A percentile compares a stretch with the other conserved stretches of the same genome.
Evolutionary conservation across 2,797 vertebrate genomes (phyloP).

Genomic region (Austrolebias charrua): DNA sequence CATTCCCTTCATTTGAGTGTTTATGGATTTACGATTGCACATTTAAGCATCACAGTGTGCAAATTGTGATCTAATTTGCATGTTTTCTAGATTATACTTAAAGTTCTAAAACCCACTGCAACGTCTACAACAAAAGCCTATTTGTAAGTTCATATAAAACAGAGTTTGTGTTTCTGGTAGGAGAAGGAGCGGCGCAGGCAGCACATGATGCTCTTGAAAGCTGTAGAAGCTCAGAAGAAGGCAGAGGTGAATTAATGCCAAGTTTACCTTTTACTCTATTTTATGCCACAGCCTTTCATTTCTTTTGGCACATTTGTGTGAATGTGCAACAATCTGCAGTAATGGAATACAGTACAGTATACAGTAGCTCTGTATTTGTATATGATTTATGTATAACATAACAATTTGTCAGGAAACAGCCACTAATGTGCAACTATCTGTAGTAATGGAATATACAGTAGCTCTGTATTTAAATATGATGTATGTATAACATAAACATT

Average conservation of each 20-base stretch:
- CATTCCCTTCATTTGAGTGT: constrained; percentile 65
- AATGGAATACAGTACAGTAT: not conserved
- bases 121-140: no score
- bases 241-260: constrained; percentile 83
- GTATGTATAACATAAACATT: no score
- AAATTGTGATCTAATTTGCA: constrained; percentile 10
- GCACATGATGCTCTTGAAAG: constrained; percentile 95
- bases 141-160: constrained; percentile 2
- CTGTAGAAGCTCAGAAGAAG: constrained; percentile 93
- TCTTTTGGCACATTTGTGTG: not conserved
- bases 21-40: constrained; percentile 63
- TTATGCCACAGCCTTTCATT: not conserved
- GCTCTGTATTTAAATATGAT: not conserved
- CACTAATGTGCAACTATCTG: not conserved
- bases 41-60: constrained; percentile 66
- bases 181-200: constrained; percentile 92
- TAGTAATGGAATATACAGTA: not conserved
- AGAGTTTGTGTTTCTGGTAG: constrained; percentile 72
- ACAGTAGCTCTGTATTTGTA: not conserved
- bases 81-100: not conserved
- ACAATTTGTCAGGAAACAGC: no score
- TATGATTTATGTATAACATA: no score
- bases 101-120: not conserved
- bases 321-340: not conserved
- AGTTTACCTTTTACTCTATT: not conserved